phyloP scores from a whole-genome alignment of 1,140 invertebrate species.

The Scaptomyza graminum region DNA sequence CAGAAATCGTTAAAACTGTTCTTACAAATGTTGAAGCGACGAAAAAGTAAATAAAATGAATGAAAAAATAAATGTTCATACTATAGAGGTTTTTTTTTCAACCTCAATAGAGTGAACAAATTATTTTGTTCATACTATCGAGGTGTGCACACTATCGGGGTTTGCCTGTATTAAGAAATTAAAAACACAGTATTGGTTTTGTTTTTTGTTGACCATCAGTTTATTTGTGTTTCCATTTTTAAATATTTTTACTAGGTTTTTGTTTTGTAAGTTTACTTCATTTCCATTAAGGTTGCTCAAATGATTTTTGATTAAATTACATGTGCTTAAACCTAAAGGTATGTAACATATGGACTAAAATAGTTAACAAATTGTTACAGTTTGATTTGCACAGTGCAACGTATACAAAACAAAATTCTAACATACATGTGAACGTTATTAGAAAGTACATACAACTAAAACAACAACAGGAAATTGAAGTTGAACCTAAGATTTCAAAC shows the following conservation, averaged over 20 bases:
- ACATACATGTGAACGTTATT: conserved; percentile 31
- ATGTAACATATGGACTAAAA: conserved; percentile 81
- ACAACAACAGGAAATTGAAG: conserved; percentile 75
- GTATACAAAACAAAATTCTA: conserved; percentile 55
- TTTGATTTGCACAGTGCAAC: conserved; percentile 65
- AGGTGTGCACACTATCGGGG: no score
- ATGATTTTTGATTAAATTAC: conserved; percentile 80
- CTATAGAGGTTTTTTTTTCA: no score
- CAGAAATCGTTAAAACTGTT: no score
- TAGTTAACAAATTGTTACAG: conserved; percentile 75
- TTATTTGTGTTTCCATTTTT: conserved; percentile 59
- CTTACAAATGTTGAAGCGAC: no score
- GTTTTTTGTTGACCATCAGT: conserved; percentile 64
- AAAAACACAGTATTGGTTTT: neutral
- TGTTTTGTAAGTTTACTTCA: conserved; percentile 71
- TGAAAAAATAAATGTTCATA: no score
- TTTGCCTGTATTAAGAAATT: neutral
- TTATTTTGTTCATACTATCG: no score
- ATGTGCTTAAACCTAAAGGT: conserved; percentile 77
- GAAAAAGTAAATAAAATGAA: neutral
- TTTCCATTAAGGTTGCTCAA: conserved; percentile 78
- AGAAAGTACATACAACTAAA: conserved; percentile 52
- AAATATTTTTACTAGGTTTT: conserved; percentile 54
- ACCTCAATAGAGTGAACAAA: no score
- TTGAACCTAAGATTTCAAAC: conserved; percentile 45